Evolutionary conservation across 2,797 vertebrate genomes (phyloP).

Genomic region (Pseudomugil tenellus): DNA sequence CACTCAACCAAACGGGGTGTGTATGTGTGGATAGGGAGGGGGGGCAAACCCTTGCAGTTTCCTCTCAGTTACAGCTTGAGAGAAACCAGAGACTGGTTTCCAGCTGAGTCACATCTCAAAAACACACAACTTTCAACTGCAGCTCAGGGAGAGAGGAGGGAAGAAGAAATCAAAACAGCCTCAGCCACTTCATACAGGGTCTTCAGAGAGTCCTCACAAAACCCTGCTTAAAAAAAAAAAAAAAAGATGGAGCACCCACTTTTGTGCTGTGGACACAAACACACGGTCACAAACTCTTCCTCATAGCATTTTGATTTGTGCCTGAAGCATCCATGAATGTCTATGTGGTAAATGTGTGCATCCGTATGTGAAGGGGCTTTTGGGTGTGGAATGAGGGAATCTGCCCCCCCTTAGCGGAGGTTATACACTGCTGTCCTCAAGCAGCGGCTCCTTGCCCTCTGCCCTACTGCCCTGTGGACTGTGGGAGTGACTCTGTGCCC

Average conservation of each 20-base stretch:
- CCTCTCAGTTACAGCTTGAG: conserved; percentile 49
- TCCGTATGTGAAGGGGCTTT: conserved; percentile 47
- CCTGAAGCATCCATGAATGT: conserved; percentile 53
- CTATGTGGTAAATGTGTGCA: conserved; percentile 50
- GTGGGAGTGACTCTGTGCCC: conserved; percentile 88
- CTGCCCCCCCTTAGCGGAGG: conserved; percentile 63
- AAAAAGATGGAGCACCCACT: conserved; percentile 46
- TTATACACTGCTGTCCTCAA: conserved; percentile 92
- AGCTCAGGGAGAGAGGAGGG: conserved; percentile 16
- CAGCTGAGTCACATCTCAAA: conserved; percentile 45
- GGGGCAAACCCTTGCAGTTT: conserved; percentile 31
- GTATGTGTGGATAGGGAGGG: conserved; percentile 25
- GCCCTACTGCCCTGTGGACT: conserved; percentile 84
- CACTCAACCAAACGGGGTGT: conserved; percentile 48
- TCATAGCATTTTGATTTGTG: conserved; percentile 47
- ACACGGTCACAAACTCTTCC: conserved; percentile 49
- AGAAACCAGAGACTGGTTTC: conserved; percentile 60
- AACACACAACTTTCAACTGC: conserved; percentile 48
- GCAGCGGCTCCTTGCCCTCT: conserved; percentile 89
- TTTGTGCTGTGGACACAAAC: conserved; percentile 66
- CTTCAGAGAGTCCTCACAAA: conserved; percentile 52
- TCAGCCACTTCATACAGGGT: conserved; percentile 40
- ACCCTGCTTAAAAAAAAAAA: conserved; percentile 48
- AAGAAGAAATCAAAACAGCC: conserved; percentile 27
- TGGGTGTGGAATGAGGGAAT: conserved; percentile 39